These are phyloP conservation scores for Drosophila grimshawi DNA, from an alignment of 1,140 invertebrate species.

Conservation along the genomic window DNA sequence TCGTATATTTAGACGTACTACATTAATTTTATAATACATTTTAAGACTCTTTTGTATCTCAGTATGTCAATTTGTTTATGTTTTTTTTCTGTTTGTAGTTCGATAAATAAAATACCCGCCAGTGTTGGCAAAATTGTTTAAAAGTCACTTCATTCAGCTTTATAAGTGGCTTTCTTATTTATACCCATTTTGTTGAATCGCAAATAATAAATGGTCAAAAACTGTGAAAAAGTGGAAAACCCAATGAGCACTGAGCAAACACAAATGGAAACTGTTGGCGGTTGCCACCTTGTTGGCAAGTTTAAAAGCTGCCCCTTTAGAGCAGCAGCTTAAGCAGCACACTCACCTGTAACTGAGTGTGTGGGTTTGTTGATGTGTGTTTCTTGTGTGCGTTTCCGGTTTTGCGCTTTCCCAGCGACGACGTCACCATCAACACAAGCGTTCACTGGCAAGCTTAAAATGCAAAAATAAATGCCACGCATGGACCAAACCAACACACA, in stretches of 20 bases:
- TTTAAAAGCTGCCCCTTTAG: constrained; percentile 65
- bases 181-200: constrained; percentile 43
- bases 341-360: constrained; percentile 1
- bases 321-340: constrained; percentile 39
- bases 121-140: constrained; percentile 33
- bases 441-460: constrained; percentile 68
- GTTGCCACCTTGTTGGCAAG: constrained; percentile 72
- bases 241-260: constrained; percentile 58
- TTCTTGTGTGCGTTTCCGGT: constrained; percentile 61
- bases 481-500: constrained; percentile 35
- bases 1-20: background rate
- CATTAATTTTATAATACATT: no score
- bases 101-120: background rate
- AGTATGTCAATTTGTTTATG: background rate
- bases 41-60: background rate
- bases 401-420: constrained; percentile 51
- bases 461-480: constrained; percentile 78
- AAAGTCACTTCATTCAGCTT: constrained; percentile 31
- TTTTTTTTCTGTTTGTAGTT: constrained; percentile 3
- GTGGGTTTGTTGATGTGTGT: constrained; percentile 40
- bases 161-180: constrained; percentile 51
- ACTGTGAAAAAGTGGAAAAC: constrained; percentile 44
- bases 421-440: constrained; percentile 53
- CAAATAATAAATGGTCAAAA: constrained; percentile 24
- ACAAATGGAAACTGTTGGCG: constrained; percentile 63